Conservation (phyloP, 2,113 vertebrate genomes). For the Scalopus aquaticus region DNA sequence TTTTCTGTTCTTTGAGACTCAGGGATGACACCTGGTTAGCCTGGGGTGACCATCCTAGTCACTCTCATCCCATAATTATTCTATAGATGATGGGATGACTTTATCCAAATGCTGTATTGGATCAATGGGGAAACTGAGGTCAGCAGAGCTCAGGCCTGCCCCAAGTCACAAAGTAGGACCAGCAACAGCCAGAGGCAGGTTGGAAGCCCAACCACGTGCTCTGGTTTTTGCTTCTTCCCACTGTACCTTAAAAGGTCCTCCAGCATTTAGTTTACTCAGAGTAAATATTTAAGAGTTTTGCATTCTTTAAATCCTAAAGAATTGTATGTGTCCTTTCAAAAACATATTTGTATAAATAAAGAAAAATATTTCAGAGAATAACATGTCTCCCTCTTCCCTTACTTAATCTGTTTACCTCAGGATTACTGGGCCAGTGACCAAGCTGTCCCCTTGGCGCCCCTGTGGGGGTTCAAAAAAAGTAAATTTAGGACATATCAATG, state of each 20-base stretch:
- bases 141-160: background rate
- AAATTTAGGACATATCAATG: background rate
- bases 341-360: constrained; percentile 16
- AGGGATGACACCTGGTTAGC: background rate
- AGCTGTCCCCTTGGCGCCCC: background rate
- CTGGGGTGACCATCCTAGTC: background rate
- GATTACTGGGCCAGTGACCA: constrained; percentile 14
- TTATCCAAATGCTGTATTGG: background rate
- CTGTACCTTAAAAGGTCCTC: background rate
- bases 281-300: background rate
- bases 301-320: background rate
- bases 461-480: background rate
- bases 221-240: background rate
- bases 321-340: constrained; percentile 9
- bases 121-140: background rate
- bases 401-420: constrained; percentile 57
- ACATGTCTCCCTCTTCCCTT: background rate
- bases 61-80: background rate
- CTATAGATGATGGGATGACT: background rate
- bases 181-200: background rate
- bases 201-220: background rate
- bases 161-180: background rate
- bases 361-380: constrained; percentile 27
- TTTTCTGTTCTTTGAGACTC: background rate
- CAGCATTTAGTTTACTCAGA: background rate